phyloP scores from a whole-genome alignment of 2,113 vertebrate genomes.

The Menura novaehollandiae region DNA sequence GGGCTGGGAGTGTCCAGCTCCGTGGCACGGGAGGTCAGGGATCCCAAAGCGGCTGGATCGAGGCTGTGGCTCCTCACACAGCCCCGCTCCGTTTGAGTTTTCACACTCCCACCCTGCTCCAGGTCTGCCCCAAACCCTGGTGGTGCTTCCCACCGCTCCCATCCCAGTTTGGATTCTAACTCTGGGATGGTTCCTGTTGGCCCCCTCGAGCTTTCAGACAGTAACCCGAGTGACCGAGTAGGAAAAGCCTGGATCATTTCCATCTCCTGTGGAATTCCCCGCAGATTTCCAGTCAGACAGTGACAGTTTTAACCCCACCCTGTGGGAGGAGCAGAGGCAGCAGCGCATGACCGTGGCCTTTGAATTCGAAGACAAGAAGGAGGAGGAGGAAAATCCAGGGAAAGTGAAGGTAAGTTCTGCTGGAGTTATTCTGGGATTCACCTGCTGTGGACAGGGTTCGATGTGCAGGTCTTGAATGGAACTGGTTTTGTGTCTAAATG shows the following conservation, averaged over 20 bases:
- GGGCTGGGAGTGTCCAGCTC: not conserved
- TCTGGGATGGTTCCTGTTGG: not conserved
- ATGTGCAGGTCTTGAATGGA: not conserved
- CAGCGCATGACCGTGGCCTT: constrained; percentile 99
- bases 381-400: constrained; percentile 92
- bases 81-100: not conserved
- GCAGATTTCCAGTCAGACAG: constrained; percentile 98
- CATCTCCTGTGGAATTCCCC: constrained; percentile 4
- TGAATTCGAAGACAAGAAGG: constrained; percentile 98
- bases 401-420: constrained; percentile 87
- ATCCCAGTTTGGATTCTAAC: not conserved
- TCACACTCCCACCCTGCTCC: no score
- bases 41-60: not conserved
- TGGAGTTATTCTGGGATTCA: not conserved
- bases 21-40: accelerated
- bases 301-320: constrained; percentile 96
- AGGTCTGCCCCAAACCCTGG: not conserved
- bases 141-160: not conserved
- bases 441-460: accelerated
- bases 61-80: not conserved
- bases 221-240: accelerated
- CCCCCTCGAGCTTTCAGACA: not conserved
- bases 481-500: not conserved
- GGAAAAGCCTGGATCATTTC: not conserved
- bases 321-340: constrained; percentile 98